Percentiles rank a stretch among this genome's conserved stretches.
phyloP scores from a whole-genome alignment of 2,113 vertebrate genomes.

The Aleadryas rufinucha region DNA sequence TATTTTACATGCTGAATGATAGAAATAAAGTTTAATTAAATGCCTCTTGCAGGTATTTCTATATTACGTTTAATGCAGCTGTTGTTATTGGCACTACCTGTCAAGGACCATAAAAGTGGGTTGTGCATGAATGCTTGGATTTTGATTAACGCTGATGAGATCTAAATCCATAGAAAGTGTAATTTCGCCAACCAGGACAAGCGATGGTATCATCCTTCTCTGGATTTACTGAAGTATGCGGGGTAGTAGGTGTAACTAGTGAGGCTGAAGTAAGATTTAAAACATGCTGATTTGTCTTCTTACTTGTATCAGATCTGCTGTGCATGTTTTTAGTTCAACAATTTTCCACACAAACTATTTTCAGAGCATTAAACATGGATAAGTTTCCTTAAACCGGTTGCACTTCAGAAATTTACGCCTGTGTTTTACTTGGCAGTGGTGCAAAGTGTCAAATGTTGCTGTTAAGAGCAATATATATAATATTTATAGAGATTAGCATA shows the following conservation, averaged over 20 bases:
- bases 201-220: fast-evolving
- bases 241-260: neutral
- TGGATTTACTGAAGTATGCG: neutral
- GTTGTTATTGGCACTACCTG: neutral
- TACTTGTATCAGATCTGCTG: neutral
- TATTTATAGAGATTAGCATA: neutral
- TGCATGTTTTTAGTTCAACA: neutral
- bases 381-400: neutral
- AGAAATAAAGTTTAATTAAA: neutral
- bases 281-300: neutral
- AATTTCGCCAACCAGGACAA: neutral
- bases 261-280: neutral
- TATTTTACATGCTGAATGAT: neutral
- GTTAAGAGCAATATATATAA: neutral
- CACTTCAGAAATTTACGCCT: neutral
- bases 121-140: neutral
- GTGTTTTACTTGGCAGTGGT: neutral
- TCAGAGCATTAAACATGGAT: neutral
- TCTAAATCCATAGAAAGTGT: neutral
- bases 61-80: neutral
- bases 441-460: neutral
- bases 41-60: neutral
- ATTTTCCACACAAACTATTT: neutral
- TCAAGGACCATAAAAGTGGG: neutral
- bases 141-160: neutral